Evolutionary conservation across 2,888 invertebrate genomes (phyloP), one percentile per base, ranked within the genome.

Genomic region (Thecocarcelia acutangulata): DNA sequence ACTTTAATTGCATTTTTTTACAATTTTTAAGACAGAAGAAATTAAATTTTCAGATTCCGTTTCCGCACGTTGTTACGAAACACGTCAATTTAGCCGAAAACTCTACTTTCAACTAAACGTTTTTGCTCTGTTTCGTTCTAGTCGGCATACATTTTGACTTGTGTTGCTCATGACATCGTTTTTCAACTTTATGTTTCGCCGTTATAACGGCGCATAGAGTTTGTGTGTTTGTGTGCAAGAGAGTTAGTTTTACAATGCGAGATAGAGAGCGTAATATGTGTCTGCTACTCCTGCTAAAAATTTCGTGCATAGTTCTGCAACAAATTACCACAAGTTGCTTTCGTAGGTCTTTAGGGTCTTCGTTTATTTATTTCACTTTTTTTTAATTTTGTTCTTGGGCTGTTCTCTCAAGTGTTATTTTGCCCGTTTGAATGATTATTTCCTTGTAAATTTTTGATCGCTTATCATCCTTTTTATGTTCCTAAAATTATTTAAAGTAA

Each of bases 91-190:
- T 87, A 87, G 86, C 88, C 87, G 87, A 87, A 89, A 86, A 87
- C 90, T 90, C 88, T 88, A 89, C 89, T 88, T 89, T 88, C 87
- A 88, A 90, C 90, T 90, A 89, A 90, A 88, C 87, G 86, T 86
- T 88, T 88, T 88, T 87, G 87, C 85, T 84, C 82, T 81, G 80
- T 80, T 78, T 54, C 74, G 37, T 78, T 74, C 28, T 42, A 42
- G 69, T 82, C 82, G 78, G 58, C 59, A 66, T 44, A 82, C 73
- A 76, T 69, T n/a, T 69, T 37, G 52, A 40, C 76, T 69, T 46
- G 61, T 76, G 40, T 40, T 80, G 70, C 80, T 80, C 83, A 70
- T 80, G 83, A 80, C 83, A 80, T 75, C 79, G 80, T 82, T 83
- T 79, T 79, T 15, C 37, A 64, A 72, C 75, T 61, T 56, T 42